Conservation (phyloP, 1,140 invertebrate species). For the Episyrphus balteatus region DNA sequence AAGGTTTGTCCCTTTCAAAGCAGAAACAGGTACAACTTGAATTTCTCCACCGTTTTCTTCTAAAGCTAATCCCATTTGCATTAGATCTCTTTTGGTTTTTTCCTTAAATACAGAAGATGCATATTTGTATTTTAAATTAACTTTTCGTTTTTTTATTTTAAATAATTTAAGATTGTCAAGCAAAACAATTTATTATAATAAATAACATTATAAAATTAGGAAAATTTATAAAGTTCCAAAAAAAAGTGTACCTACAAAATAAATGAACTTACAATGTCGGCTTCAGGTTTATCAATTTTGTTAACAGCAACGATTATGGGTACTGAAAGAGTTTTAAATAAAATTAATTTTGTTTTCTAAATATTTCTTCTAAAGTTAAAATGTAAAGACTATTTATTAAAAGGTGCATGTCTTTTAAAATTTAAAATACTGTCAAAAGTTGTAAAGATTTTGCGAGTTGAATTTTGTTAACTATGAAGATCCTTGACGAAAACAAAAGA, state of each 20-base stretch:
- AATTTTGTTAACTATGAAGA: too few relatives aligned
- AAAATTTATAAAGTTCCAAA: too few relatives aligned
- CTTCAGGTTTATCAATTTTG: slow-evolving; percentile 90
- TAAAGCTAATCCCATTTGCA: slow-evolving; percentile 65
- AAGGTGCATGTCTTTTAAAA: too few relatives aligned
- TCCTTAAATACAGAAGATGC: slow-evolving; percentile 41
- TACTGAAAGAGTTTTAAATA: slow-evolving; percentile 50
- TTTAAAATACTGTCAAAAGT: too few relatives aligned
- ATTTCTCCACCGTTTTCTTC: slow-evolving; percentile 89
- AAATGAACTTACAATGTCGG: slow-evolving; percentile 64
- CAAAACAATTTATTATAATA: not conserved
- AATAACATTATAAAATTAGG: not conserved
- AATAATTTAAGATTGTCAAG: slow-evolving; percentile 4
- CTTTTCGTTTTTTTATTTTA: not conserved
- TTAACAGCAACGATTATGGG: slow-evolving; percentile 98
- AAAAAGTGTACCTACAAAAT: not conserved
- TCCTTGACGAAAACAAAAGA: too few relatives aligned
- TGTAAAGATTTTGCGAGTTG: too few relatives aligned
- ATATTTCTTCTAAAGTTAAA: too few relatives aligned
- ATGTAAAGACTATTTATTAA: too few relatives aligned
- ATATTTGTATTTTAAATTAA: too few relatives aligned
- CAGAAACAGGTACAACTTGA: slow-evolving; percentile 85
- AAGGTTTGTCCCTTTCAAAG: slow-evolving; percentile 74
- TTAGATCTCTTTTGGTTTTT: slow-evolving; percentile 60
- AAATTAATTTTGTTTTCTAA: too few relatives aligned